A percentile compares a stretch with the other conserved stretches of the same genome.
Evolutionary conservation across 2,113 vertebrate species (phyloP).

Genomic region (Cyprichromis sp.): DNA sequence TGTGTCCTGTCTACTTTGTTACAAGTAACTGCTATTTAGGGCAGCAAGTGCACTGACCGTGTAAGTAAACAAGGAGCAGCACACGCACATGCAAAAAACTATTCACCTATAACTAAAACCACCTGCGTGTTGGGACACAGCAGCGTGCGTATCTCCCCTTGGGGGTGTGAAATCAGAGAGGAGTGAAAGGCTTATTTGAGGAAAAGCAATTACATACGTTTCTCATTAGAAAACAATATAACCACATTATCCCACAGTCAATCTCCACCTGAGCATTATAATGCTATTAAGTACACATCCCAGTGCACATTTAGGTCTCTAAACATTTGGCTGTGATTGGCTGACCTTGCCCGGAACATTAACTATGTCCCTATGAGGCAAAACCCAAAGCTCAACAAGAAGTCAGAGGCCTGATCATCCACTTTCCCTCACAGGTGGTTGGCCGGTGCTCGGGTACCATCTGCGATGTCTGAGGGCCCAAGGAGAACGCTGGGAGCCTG

Average conservation of each 20-base stretch:
- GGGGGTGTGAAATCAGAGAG: neutral
- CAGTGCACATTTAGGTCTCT: neutral
- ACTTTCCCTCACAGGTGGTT: constrained; percentile 46
- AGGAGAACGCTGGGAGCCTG: constrained; percentile 43
- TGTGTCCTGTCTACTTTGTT: neutral
- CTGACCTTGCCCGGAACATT: constrained; percentile 39
- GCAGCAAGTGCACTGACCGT: neutral
- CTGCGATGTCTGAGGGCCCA: constrained; percentile 39
- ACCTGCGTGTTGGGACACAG: neutral
- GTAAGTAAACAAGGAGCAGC: neutral
- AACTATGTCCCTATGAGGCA: constrained; percentile 9
- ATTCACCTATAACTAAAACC: constrained; percentile 13
- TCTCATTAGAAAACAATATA: constrained; percentile 3
- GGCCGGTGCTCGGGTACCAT: constrained; percentile 27
- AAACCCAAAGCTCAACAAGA: constrained; percentile 24
- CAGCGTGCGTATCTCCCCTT: neutral
- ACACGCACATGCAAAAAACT: neutral
- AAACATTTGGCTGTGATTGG: neutral
- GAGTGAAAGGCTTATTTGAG: constrained; percentile 5
- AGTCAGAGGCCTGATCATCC: constrained; percentile 2
- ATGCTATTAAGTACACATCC: neutral
- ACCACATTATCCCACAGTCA: neutral
- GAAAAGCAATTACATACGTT: constrained; percentile 3
- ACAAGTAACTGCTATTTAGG: neutral
- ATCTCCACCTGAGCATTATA: neutral